Evolutionary conservation across 2,797 vertebrate genomes (phyloP).

Genomic region (Onychomys leucogaster): DNA sequence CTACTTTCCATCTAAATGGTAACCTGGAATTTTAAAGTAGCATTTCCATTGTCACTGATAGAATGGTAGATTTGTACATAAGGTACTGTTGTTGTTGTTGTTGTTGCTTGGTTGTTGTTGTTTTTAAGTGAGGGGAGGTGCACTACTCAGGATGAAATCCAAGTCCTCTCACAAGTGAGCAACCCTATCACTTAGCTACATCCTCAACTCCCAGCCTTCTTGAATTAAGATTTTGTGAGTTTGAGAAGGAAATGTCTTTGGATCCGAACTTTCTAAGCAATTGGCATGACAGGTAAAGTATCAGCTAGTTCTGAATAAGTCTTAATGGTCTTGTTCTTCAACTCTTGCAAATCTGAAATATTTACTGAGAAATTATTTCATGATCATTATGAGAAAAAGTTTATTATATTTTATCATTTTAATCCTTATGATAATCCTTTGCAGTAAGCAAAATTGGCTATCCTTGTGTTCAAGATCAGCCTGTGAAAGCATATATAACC

Average conservation of each 20-base stretch:
- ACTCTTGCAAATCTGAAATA: slow-evolving; percentile 30
- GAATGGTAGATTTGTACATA: background rate
- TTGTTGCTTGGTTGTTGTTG: background rate
- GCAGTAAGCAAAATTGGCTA: background rate
- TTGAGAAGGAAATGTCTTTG: slow-evolving; percentile 9
- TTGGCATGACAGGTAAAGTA: slow-evolving; percentile 23
- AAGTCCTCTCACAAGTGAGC: background rate
- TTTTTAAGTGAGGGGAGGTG: background rate
- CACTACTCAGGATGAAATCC: background rate
- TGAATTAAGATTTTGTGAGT: background rate
- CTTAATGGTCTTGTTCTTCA: background rate
- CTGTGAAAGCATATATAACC: background rate
- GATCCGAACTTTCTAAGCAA: background rate
- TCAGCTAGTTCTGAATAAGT: slow-evolving; percentile 19
- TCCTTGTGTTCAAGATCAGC: background rate
- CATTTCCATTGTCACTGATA: background rate
- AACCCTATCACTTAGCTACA: background rate
- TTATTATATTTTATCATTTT: slow-evolving; percentile 26
- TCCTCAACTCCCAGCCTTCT: background rate
- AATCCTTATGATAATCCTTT: background rate
- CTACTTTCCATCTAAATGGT: background rate
- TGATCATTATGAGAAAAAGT: background rate
- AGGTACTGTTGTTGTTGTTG: background rate
- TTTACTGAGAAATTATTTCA: background rate
- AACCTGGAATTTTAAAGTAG: slow-evolving; percentile 28